Percentiles rank a stretch among this genome's conserved stretches.
Conservation (phyloP, 2,797 vertebrate genomes). For the Manis javanica region DNA sequence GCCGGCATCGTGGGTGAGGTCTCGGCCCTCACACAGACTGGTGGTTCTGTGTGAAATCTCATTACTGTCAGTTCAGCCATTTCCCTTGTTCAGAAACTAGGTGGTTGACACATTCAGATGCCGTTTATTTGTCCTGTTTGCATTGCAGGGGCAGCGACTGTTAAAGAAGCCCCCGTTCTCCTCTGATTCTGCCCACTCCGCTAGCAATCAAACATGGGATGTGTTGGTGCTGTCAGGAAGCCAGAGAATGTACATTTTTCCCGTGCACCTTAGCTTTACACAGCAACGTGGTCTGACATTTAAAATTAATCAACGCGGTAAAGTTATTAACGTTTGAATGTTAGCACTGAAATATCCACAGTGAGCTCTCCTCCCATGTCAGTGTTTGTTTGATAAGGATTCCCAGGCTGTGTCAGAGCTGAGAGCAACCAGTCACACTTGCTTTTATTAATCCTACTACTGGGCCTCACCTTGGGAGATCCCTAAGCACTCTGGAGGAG, state of each 20-base stretch:
- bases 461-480: conserved; percentile 56
- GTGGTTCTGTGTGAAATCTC: conserved; percentile 50
- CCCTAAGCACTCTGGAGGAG: not conserved
- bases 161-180: conserved; percentile 5
- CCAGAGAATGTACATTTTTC: conserved; percentile 45
- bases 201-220: not conserved
- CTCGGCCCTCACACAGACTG: not conserved
- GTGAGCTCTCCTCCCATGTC: conserved; percentile 67
- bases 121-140: not conserved
- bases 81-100: conserved; percentile 55
- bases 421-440: conserved; percentile 10
- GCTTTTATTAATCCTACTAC: conserved; percentile 61
- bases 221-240: conserved; percentile 25
- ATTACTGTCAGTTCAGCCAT: conserved; percentile 36
- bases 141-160: not conserved
- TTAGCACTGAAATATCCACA: conserved; percentile 70
- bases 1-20: conserved; percentile 35
- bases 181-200: not conserved
- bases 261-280: conserved; percentile 69
- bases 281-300: conserved; percentile 75
- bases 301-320: conserved; percentile 76
- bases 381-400: conserved; percentile 72
- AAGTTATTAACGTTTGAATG: conserved; percentile 74
- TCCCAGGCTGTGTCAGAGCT: conserved; percentile 61
- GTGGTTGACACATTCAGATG: not conserved